Evolutionary conservation across 2,888 invertebrate species (phyloP).

Genomic region (Chrysolina americana): DNA sequence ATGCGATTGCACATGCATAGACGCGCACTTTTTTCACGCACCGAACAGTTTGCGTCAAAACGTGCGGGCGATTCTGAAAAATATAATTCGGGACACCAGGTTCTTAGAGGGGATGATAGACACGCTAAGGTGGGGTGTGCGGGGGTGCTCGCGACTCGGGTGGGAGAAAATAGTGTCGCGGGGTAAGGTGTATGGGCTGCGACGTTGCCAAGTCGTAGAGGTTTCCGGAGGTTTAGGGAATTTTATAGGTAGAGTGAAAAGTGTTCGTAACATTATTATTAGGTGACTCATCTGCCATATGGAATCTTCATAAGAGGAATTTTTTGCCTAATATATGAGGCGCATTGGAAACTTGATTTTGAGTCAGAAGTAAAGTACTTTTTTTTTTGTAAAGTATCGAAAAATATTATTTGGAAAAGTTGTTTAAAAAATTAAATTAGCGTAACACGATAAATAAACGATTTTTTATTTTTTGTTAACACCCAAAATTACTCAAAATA

Average conservation of each 20-base stretch:
- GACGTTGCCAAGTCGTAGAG: constrained; percentile 32
- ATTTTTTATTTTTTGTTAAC: too few species aligned
- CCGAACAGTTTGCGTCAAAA: constrained; percentile 67
- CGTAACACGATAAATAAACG: too few species aligned
- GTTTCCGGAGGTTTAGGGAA: neutral
- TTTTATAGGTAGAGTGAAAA: neutral
- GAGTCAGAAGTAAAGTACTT: too few species aligned
- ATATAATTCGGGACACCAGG: constrained; percentile 63
- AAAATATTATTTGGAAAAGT: too few species aligned
- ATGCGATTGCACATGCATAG: constrained; percentile 57
- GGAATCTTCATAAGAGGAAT: too few species aligned
- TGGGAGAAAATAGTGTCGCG: constrained; percentile 58
- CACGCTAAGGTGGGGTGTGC: constrained; percentile 66
- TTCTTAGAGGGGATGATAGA: constrained; percentile 64
- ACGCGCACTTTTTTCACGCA: constrained; percentile 65
- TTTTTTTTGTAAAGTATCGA: too few species aligned
- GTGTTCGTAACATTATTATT: too few species aligned
- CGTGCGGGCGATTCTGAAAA: constrained; percentile 68
- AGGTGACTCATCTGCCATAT: too few species aligned
- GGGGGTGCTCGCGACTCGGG: constrained; percentile 56
- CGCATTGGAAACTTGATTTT: too few species aligned
- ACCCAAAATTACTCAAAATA: too few species aligned
- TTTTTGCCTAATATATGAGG: too few species aligned
- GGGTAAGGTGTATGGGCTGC: constrained; percentile 62
- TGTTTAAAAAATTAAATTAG: too few species aligned